Base-by-base conservation (phyloP, 2,888 invertebrate genomes). In the Catocala fraxini region DNA sequence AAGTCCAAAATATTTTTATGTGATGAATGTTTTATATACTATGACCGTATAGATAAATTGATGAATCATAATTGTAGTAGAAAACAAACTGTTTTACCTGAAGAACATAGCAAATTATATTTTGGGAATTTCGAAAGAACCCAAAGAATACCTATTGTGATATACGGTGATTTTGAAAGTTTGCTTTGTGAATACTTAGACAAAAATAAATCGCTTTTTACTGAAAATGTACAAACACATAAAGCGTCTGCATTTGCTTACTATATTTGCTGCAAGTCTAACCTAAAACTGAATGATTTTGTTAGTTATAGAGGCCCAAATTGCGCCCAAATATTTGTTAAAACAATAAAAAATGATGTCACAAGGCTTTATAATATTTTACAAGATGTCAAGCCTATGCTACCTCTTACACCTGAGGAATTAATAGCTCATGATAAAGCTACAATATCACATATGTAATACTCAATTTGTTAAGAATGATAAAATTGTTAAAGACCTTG, bases 261-360 rank as follows among this genome's bases (percentile, higher is more conserved):
- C 33, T 53, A 53, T 53, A 53, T 53, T 43, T 53, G 52, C n/a
- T 53, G 52, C n/a, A 43, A 53, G 25, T n/a, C 43, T 53, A 43
- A 53, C 6, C 53, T 43, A 3, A 33, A 53, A 33, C 7, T 53
- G 4, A 53, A 53, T 53, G 43, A 53, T 53, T 43, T 53, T 43
- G 53, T 53, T 12, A 43, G 43, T 45, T 53, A 53, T 33, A 43
- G 53, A 53, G 53, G 53, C 3, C 53, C 53, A 53, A 53, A 53
- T 15, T 53, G 53, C 33, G 45, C 12, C 0, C 12, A 12, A 45
- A 45, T 5, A 7, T 45, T 45, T 45, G 45, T 45, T 35, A 0
- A 35, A 1, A 35, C 35, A 0, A 35, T 35, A 2, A 35, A 1
- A 35, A 35, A 35, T 35, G 35, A 35, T 4, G 1, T 35, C 1